phyloP scores from a whole-genome alignment of 1,140 invertebrate genomes.

The Heliothis subflexa region DNA sequence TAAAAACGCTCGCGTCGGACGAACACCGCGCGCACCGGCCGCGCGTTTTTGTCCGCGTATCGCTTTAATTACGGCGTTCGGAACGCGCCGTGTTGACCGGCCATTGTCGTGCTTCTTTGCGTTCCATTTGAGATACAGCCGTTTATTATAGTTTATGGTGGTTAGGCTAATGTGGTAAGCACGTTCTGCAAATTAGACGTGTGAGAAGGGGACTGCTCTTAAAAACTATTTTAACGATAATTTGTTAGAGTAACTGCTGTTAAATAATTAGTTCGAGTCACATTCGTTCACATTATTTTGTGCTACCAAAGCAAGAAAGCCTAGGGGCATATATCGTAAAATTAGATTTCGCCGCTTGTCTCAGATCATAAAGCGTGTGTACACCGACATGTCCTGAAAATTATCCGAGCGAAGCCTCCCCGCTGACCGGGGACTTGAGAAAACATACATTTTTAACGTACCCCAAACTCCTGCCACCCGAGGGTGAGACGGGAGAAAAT shows the following conservation, averaged over 20 bases:
- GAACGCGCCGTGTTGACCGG: conserved; percentile 39
- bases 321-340: conserved; percentile 39
- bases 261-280: neutral
- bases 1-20: conserved; percentile 66
- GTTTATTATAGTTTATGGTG: conserved; percentile 28
- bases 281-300: too few species aligned
- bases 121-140: conserved; percentile 30
- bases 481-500: conserved; percentile 78
- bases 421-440: conserved; percentile 60
- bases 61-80: conserved; percentile 78
- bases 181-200: conserved; percentile 8
- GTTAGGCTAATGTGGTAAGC: conserved; percentile 5
- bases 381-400: conserved; percentile 70
- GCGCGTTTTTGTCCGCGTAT: conserved; percentile 75
- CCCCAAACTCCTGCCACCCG: conserved; percentile 52
- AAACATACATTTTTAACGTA: conserved; percentile 84
- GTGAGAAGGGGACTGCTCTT: neutral
- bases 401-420: conserved; percentile 61
- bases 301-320: neutral
- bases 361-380: conserved; percentile 59
- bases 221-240: neutral
- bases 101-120: conserved; percentile 43
- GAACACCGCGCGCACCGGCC: conserved; percentile 62
- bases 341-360: conserved; percentile 54
- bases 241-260: neutral